phyloP scores from a whole-genome alignment of 64 coral and sea anemone species.

The Porites australiensis region DNA sequence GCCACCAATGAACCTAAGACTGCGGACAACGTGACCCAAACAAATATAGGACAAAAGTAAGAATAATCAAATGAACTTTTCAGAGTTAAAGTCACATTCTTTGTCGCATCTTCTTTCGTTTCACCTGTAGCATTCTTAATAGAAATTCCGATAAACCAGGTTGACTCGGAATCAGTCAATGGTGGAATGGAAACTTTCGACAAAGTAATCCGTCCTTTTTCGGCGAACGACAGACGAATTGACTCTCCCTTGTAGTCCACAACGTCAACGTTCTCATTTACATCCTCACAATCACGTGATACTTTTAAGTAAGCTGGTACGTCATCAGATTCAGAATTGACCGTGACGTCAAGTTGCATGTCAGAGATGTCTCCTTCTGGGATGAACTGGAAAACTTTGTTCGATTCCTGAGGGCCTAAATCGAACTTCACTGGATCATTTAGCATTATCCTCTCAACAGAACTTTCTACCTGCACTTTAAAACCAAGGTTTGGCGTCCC shows the following conservation, averaged over 20 bases:
- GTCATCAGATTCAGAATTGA: not conserved
- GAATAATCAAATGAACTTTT: constrained; percentile 29
- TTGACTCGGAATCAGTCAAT: constrained; percentile 17
- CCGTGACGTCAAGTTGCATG: constrained; percentile 60
- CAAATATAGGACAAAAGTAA: not conserved
- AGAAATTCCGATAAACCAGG: constrained; percentile 64
- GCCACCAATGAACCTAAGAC: too few species aligned
- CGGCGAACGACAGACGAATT: constrained; percentile 38
- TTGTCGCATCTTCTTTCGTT: not conserved
- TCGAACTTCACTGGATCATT: too few species aligned
- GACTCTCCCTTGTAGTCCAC: constrained; percentile 22
- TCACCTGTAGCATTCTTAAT: not conserved
- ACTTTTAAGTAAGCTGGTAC: constrained; percentile 61
- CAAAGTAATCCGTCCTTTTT: constrained; percentile 59
- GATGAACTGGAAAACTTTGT: not conserved
- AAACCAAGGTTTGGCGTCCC: constrained; percentile 8
- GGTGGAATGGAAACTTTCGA: constrained; percentile 25
- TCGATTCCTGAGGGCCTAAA: too few species aligned
- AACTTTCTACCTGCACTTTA: constrained; percentile 14
- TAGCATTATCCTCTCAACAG: too few species aligned
- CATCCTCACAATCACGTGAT: constrained; percentile 44
- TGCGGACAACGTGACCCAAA: not conserved
- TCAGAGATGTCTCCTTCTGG: constrained; percentile 12
- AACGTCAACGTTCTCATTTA: constrained; percentile 5
- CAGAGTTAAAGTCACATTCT: constrained; percentile 14